phyloP scores from a whole-genome alignment of 2,888 invertebrate genomes.

The Brenthis ino region DNA sequence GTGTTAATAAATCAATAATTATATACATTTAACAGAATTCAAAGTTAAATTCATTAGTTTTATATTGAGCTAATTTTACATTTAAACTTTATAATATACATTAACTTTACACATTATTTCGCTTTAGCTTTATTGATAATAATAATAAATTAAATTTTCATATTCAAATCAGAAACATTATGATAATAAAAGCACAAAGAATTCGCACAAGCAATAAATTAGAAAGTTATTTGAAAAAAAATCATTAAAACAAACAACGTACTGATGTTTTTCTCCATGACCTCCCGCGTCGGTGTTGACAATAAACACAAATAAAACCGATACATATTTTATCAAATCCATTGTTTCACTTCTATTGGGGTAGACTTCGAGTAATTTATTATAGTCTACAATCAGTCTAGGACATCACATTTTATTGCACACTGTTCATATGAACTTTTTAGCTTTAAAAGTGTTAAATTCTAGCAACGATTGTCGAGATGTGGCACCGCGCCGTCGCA shows the following conservation, averaged over 20 bases:
- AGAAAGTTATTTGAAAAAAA: neutral
- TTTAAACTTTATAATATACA: too few species aligned
- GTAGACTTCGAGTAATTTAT: neutral
- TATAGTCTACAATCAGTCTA: conserved; percentile 36
- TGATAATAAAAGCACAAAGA: neutral
- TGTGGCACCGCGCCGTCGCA: conserved; percentile 29
- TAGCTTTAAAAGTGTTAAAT: conserved; percentile 45
- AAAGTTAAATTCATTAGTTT: too few species aligned
- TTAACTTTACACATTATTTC: conserved; percentile 12
- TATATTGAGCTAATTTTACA: conserved; percentile 9
- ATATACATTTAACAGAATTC: too few species aligned
- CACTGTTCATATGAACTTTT: conserved; percentile 45
- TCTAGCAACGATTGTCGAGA: conserved; percentile 51
- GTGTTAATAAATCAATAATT: too few species aligned
- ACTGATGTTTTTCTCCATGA: conserved; percentile 73
- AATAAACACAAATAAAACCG: conserved; percentile 60
- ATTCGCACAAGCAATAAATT: neutral
- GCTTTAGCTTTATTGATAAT: conserved; percentile 30
- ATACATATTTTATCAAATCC: conserved; percentile 63
- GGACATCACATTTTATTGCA: conserved; percentile 68
- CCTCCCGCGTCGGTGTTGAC: conserved; percentile 67
- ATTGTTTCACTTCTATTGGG: conserved; percentile 46
- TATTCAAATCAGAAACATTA: neutral
- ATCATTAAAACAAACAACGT: conserved; percentile 44
- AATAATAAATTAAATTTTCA: neutral